Evolutionary conservation across 2,113 vertebrate genomes (phyloP).

Genomic region (Zosterops japonicus): DNA sequence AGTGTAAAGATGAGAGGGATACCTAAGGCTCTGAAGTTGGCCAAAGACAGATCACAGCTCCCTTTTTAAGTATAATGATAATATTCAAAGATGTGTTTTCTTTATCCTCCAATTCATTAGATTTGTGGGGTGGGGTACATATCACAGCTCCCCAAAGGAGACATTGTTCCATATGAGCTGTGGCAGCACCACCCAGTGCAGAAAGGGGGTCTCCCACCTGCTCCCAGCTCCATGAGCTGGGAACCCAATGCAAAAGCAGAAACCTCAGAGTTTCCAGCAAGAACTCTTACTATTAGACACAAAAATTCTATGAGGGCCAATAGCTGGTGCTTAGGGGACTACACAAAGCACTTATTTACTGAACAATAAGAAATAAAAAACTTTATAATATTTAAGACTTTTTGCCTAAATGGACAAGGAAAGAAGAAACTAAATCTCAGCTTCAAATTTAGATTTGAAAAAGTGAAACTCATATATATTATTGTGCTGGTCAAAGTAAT

Average conservation of each 20-base stretch:
- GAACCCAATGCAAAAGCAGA: rapidly evolving
- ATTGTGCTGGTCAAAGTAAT: neutral
- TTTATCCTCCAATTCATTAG: neutral
- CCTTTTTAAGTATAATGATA: neutral
- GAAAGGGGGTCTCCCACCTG: neutral
- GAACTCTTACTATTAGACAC: neutral
- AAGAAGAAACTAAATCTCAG: neutral
- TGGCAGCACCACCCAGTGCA: neutral
- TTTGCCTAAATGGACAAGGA: neutral
- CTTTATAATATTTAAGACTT: neutral
- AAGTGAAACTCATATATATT: neutral
- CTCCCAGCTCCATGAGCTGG: neutral
- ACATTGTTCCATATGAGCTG: neutral
- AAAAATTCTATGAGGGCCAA: neutral
- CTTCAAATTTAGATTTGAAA: neutral
- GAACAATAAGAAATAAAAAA: neutral
- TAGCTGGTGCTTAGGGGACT: neutral
- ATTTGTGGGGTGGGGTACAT: neutral
- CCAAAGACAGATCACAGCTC: neutral
- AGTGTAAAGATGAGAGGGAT: neutral
- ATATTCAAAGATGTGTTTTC: neutral
- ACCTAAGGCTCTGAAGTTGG: neutral
- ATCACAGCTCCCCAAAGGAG: neutral
- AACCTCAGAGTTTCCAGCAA: neutral
- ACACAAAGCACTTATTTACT: neutral